These are phyloP conservation scores for Synaphobranchus kaupii DNA, from an alignment of 2,797 vertebrate genomes.

Conservation along the genomic window DNA sequence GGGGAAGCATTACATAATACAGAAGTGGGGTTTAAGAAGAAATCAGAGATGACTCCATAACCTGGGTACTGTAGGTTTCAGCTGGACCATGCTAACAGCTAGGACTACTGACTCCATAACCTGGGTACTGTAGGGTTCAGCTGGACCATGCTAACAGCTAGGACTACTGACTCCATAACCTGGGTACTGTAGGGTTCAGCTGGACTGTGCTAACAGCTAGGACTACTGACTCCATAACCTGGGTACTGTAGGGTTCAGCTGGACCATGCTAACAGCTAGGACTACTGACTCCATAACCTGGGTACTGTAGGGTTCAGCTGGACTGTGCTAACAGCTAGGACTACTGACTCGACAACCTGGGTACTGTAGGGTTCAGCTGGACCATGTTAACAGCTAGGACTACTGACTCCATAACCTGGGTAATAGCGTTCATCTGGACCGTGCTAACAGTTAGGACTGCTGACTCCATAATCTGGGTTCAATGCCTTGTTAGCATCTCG, in stretches of 20 bases:
- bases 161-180: background rate
- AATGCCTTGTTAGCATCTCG: background rate
- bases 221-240: background rate
- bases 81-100: no score
- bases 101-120: background rate
- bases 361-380: no score
- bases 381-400: no score
- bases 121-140: background rate
- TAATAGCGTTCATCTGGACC: background rate
- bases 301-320: background rate
- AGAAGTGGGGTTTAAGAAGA: background rate
- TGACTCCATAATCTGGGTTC: background rate
- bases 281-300: background rate
- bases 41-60: background rate
- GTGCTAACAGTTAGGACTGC: background rate
- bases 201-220: background rate
- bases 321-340: background rate
- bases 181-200: background rate
- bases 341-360: background rate
- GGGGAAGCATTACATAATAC: background rate
- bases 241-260: background rate
- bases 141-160: background rate
- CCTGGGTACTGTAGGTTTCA: background rate
- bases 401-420: no score
- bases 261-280: background rate